phyloP scores from a whole-genome alignment of 2,888 invertebrate species.

The Caenorhabditis zanzibari region DNA sequence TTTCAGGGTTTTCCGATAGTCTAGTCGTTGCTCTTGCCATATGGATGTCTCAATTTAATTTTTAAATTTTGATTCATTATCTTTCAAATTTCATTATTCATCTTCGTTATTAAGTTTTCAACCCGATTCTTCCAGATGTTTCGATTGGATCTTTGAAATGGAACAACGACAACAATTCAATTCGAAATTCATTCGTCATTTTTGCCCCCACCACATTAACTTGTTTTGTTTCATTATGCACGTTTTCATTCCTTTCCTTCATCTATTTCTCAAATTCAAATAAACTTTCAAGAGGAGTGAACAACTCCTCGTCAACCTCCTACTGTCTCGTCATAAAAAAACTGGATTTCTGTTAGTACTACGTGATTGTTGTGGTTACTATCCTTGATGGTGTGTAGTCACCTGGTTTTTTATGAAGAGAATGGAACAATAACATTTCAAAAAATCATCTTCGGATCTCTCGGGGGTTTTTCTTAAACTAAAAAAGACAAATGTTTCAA shows the following conservation, averaged over 20 bases:
- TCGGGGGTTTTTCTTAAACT: constrained; percentile 17
- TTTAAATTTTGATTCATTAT: constrained; percentile 3
- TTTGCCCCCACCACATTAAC: not conserved
- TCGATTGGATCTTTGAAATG: constrained; percentile 6
- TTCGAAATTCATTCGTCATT: constrained; percentile 32
- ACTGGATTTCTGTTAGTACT: constrained; percentile 60
- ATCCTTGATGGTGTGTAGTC: constrained; percentile 34
- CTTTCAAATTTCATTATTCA: not conserved
- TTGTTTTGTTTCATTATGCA: constrained; percentile 31
- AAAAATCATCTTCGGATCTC: constrained; percentile 27
- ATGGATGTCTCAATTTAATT: not conserved
- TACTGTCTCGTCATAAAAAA: constrained; percentile 33
- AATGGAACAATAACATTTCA: constrained; percentile 46
- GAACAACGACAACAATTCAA: constrained; percentile 9
- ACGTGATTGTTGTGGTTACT: constrained; percentile 66
- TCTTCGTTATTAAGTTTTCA: not conserved
- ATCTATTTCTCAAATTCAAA: constrained; percentile 35
- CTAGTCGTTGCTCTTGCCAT: constrained; percentile 18
- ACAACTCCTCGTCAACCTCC: constrained; percentile 25
- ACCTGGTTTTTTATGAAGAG: constrained; percentile 50
- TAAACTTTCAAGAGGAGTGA: constrained; percentile 11
- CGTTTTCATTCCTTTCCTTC: constrained; percentile 14
- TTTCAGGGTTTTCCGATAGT: not conserved
- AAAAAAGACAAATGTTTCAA: not conserved
- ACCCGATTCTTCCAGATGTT: constrained; percentile 25